A percentile compares a stretch with the other conserved stretches of the same genome.
These are phyloP conservation scores for Brachyrhaphis roseni DNA, from an alignment of 2,797 vertebrate genomes.

Conservation along the genomic window DNA sequence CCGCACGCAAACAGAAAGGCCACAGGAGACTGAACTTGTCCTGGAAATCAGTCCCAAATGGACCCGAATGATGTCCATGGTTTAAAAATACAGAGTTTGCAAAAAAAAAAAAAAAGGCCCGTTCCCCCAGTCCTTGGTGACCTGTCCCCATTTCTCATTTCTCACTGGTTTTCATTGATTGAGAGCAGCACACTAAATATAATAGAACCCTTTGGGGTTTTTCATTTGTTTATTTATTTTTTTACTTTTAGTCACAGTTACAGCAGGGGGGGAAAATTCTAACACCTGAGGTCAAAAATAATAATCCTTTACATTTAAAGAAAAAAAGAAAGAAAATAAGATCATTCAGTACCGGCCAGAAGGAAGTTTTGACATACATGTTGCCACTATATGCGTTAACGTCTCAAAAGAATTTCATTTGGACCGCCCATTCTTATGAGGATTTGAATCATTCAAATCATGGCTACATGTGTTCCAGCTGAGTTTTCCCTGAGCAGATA, in stretches of 20 bases:
- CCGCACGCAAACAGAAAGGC: conserved; percentile 44
- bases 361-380: background rate
- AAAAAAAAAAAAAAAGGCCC: conserved; percentile 47
- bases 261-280: background rate
- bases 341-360: background rate
- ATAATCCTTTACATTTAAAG: background rate
- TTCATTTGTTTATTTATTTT: background rate
- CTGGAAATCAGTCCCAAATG: conserved; percentile 72
- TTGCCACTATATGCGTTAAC: background rate
- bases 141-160: conserved; percentile 70
- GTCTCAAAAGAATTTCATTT: background rate
- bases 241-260: conserved; percentile 12
- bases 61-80: conserved; percentile 67
- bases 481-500: conserved; percentile 34
- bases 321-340: background rate
- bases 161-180: conserved; percentile 39
- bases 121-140: conserved; percentile 69
- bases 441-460: conserved; percentile 7
- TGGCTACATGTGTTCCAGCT: background rate
- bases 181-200: conserved; percentile 19
- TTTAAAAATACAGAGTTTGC: conserved; percentile 77
- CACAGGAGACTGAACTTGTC: conserved; percentile 69
- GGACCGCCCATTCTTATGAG: background rate
- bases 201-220: background rate
- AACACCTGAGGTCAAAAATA: background rate